phyloP scores from a whole-genome alignment of 2,797 vertebrate genomes.

The Myioborus melanocephalus region DNA sequence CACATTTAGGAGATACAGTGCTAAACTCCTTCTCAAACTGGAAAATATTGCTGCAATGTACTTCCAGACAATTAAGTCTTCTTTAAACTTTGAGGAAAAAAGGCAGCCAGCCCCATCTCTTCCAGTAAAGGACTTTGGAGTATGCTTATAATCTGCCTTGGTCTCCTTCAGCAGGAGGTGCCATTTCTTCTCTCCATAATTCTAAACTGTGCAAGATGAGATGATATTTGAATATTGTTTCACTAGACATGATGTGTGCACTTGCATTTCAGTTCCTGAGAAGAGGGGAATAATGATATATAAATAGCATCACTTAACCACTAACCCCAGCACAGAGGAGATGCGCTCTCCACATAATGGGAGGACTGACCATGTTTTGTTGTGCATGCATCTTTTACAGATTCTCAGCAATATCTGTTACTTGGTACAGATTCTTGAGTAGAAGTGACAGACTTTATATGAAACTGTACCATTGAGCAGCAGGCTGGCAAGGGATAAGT shows the following conservation, averaged over 20 bases:
- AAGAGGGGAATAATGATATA: neutral
- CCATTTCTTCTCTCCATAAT: neutral
- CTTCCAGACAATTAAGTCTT: neutral
- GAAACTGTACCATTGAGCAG: slow-evolving; percentile 40
- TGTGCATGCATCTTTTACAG: neutral
- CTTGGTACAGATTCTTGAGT: slow-evolving; percentile 9
- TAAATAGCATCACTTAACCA: neutral
- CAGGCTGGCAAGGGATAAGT: slow-evolving; percentile 60
- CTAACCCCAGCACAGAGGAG: neutral
- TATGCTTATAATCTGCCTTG: neutral
- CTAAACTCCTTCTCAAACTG: neutral
- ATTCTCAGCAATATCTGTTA: slow-evolving; percentile 15
- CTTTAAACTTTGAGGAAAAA: neutral
- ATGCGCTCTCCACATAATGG: neutral
- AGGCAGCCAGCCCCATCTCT: neutral
- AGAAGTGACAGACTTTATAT: slow-evolving; percentile 34
- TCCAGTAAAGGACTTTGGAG: neutral
- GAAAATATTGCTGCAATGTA: neutral
- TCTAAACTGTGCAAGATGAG: neutral
- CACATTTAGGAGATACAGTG: neutral
- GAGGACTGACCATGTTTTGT: neutral
- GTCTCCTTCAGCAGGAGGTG: neutral
- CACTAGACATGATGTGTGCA: neutral
- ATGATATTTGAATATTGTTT: neutral
- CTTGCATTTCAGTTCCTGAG: neutral